Base-by-base conservation (phyloP, 2,797 vertebrate genomes). In the Rachycentron canadum region DNA sequence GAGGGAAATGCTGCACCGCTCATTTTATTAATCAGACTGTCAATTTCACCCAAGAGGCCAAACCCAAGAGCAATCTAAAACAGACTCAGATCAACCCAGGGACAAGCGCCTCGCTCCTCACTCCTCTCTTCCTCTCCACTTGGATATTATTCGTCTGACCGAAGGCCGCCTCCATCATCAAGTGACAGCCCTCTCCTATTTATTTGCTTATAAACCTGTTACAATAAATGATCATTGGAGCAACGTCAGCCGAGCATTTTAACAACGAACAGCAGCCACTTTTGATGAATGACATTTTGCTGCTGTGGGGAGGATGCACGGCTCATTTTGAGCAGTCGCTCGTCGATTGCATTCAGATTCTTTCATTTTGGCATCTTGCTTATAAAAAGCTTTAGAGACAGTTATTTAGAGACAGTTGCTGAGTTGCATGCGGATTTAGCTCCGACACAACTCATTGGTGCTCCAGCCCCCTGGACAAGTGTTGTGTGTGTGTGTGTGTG, bases 181-280 rank as follows among this genome's bases (percentile, higher is more conserved):
- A 96, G 95, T 98, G 97, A 98, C 98, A 99, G 96, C 96, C 97
- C 96, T 96, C 96, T 96, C 96, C 96, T 98, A 96, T 99, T 99
- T 98, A 99, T 99, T 99, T 99, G 97, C 97, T 98, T 98, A 98
- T 99, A 99, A 99, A 99, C 97, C 97, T 98, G 97, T 99, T 99
- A 99, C 97, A 99, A 99, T 99, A 99, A 99, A 99, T 98, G 98
- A 99, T 99, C 97, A 97, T 99, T 99, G 97, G 95, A 96, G 96
- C 95, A 92, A 96, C 97, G 97, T 98, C 97, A 97, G 96, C 96
- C 96, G 94, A 96, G 97, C 94, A 87, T 96, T 97, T 98, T 97
- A 97, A 97, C 97, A 96, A 96, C 97, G 96, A 97, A 94, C 94
- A 93, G 93, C 92, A 78, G 77, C 94, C 94, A 96, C 96, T 97